Evolutionary conservation across 1,140 invertebrate genomes (phyloP).

Genomic region (Mesaphorura yosii): DNA sequence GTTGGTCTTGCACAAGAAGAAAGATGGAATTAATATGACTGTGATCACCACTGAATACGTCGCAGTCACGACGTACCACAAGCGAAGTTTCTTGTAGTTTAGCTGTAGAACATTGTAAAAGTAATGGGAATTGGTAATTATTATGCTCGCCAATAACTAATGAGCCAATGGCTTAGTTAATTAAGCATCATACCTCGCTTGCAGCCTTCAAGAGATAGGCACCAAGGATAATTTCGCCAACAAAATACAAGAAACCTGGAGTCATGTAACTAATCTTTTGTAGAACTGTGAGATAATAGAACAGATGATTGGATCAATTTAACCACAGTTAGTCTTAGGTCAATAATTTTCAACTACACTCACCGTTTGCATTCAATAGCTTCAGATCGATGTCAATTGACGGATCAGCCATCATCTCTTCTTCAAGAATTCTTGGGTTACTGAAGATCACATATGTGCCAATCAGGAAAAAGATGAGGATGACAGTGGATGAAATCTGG

Average conservation of each 20-base stretch:
- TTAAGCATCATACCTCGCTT: neutral
- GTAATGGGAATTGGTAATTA: neutral
- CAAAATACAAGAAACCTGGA: conserved; percentile 16
- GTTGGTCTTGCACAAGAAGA: conserved; percentile 5
- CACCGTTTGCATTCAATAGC: neutral
- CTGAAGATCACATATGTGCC: neutral
- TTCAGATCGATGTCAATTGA: neutral
- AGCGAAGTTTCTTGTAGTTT: conserved; percentile 18
- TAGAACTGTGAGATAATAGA: neutral
- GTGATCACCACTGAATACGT: conserved; percentile 14
- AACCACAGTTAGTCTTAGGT: neutral
- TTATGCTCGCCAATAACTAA: too few relatives aligned
- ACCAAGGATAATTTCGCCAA: conserved; percentile 18
- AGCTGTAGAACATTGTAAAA: conserved; percentile 9
- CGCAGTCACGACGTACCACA: conserved; percentile 21
- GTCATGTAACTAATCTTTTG: neutral
- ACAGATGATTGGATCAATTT: neutral
- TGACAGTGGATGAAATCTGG: neutral
- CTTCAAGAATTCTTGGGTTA: too few relatives aligned
- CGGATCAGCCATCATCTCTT: neutral
- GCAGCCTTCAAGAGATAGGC: conserved; percentile 5
- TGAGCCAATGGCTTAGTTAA: too few relatives aligned
- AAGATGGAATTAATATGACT: conserved; percentile 11
- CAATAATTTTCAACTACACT: neutral
- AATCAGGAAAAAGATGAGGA: neutral